Evolutionary conservation across 2,797 vertebrate species (phyloP).

Genomic region (Sebastes oblongus): DNA sequence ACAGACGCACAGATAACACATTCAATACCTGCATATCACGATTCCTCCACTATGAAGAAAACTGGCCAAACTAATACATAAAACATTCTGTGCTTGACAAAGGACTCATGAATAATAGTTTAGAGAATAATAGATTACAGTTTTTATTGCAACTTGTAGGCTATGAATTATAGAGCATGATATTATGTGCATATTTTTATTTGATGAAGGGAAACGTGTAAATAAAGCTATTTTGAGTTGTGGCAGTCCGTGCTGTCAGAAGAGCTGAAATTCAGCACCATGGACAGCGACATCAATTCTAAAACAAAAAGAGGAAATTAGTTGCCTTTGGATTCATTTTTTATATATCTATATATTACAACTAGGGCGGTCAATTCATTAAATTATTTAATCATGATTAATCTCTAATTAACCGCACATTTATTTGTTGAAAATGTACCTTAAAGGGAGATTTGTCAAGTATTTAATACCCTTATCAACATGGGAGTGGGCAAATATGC

Average conservation of each 20-base stretch:
- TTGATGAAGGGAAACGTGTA: neutral
- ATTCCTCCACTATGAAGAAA: neutral
- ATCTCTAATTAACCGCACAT: too few species aligned
- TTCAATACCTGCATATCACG: neutral
- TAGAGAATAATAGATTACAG: conserved; percentile 4
- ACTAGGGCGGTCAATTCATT: too few species aligned
- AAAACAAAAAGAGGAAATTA: neutral
- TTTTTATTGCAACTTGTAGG: conserved; percentile 1
- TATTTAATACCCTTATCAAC: too few species aligned
- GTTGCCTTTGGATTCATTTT: neutral
- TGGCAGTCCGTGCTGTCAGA: neutral
- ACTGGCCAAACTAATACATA: conserved; percentile 5
- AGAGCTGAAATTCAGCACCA: conserved; percentile 9
- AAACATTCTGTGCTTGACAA: neutral
- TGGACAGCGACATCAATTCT: conserved; percentile 1
- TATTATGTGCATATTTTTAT: neutral
- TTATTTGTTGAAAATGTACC: too few species aligned
- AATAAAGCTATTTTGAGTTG: neutral
- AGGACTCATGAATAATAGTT: conserved; percentile 11
- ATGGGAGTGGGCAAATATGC: too few species aligned
- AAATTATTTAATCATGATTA: too few species aligned
- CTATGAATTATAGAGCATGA: neutral
- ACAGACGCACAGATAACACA: neutral
- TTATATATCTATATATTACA: neutral
- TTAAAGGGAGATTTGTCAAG: too few species aligned